phyloP scores from a whole-genome alignment of 2,797 vertebrate species.

The Lithobates pipiens region DNA sequence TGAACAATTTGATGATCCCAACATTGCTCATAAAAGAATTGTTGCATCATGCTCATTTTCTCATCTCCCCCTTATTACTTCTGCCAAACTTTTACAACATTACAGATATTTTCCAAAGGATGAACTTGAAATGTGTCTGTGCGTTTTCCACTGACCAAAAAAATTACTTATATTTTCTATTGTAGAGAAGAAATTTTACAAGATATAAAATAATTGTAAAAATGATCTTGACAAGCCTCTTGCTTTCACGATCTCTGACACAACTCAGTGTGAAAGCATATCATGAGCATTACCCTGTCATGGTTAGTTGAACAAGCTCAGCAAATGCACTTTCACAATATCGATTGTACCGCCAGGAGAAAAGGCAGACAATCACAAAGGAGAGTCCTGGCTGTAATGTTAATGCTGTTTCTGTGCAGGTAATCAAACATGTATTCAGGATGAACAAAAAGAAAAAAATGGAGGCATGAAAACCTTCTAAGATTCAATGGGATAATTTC shows the following conservation, averaged over 20 bases:
- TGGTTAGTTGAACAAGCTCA: constrained; percentile 59
- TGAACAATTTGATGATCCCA: background rate
- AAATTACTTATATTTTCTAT: constrained; percentile 14
- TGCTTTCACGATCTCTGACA: constrained; percentile 23
- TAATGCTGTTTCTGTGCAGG: constrained; percentile 44
- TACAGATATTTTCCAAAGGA: background rate
- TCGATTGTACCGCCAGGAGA: constrained; percentile 43
- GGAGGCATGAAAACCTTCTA: constrained; percentile 30
- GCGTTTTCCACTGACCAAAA: constrained; percentile 20
- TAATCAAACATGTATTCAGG: constrained; percentile 57
- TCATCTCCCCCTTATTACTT: background rate
- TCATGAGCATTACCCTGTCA: constrained; percentile 54
- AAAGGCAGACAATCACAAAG: constrained; percentile 46
- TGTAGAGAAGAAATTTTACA: constrained; percentile 17
- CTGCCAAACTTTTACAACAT: background rate
- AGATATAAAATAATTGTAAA: constrained; percentile 47
- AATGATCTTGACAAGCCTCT: constrained; percentile 40
- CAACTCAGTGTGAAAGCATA: constrained; percentile 46
- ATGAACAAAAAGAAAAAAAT: constrained; percentile 40
- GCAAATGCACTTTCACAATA: constrained; percentile 48
- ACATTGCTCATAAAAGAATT: too few relatives aligned
- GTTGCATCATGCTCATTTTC: background rate
- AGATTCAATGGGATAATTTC: constrained; percentile 29
- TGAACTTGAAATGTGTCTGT: background rate
- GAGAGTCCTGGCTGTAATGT: constrained; percentile 44